Evolutionary conservation across 2,888 invertebrate species (phyloP).

Genomic region (Magallana nippona): DNA sequence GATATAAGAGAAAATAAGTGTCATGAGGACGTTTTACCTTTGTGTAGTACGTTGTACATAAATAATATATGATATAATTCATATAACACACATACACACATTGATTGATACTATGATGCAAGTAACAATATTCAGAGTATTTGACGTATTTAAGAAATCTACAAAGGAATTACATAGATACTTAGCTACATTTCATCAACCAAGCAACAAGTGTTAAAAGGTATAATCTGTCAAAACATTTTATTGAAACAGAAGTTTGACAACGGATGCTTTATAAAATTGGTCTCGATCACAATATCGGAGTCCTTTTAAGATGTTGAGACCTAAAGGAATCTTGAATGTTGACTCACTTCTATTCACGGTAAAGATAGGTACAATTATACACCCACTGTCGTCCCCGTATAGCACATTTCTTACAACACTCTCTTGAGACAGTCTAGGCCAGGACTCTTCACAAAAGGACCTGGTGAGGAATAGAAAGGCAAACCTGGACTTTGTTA

Average conservation of each 20-base stretch:
- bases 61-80: no score
- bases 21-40: no score
- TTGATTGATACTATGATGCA: no score
- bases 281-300: constrained; percentile 12
- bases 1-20: no score
- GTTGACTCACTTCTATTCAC: not conserved
- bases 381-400: not conserved
- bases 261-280: not conserved
- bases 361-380: not conserved
- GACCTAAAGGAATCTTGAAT: not conserved
- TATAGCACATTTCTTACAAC: not conserved
- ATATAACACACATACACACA: no score
- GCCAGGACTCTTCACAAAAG: constrained; percentile 22
- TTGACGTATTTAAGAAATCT: no score
- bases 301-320: constrained; percentile 12
- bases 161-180: no score
- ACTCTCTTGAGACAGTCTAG: not conserved
- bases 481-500: not conserved
- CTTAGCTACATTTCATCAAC: no score
- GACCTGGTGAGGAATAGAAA: constrained; percentile 18
- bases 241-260: not conserved
- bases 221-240: no score
- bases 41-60: no score
- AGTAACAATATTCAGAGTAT: no score
- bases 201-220: no score